Percentiles rank a stretch among this genome's conserved stretches.
These are phyloP conservation scores for Calidris pugnax DNA, from an alignment of 2,113 vertebrate species.

Conservation along the genomic window DNA sequence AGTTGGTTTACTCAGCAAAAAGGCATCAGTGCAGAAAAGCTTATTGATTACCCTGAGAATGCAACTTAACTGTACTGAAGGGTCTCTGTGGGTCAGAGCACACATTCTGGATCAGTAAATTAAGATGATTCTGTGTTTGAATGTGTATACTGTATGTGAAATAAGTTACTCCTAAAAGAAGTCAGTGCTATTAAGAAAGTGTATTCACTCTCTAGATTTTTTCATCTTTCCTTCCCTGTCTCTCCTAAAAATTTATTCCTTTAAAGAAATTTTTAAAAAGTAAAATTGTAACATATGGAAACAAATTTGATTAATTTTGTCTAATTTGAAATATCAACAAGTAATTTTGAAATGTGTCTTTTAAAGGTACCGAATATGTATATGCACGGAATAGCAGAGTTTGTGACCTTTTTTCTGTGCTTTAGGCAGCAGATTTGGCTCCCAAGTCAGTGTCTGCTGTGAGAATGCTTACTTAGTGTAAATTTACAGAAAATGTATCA, in stretches of 20 bases:
- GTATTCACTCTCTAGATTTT: neutral
- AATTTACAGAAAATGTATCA: neutral
- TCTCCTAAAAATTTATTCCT: neutral
- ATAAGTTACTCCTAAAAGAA: neutral
- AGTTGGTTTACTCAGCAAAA: constrained; percentile 43
- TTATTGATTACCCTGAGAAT: neutral
- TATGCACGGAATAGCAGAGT: neutral
- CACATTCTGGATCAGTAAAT: neutral
- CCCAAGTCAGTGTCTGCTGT: neutral
- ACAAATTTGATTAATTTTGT: neutral
- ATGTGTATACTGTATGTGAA: neutral
- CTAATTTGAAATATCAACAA: neutral
- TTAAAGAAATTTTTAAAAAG: neutral
- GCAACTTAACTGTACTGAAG: neutral
- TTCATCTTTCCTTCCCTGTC: neutral
- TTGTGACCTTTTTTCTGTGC: neutral
- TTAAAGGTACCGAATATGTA: neutral
- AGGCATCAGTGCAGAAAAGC: neutral
- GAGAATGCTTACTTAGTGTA: neutral
- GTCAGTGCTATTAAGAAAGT: neutral
- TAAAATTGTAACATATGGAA: neutral
- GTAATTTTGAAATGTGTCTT: neutral
- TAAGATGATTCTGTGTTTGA: neutral
- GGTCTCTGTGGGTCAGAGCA: neutral
- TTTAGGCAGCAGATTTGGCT: neutral